These are phyloP conservation scores for Bibio marci DNA, from an alignment of 2,888 invertebrate species.

Conservation along the genomic window DNA sequence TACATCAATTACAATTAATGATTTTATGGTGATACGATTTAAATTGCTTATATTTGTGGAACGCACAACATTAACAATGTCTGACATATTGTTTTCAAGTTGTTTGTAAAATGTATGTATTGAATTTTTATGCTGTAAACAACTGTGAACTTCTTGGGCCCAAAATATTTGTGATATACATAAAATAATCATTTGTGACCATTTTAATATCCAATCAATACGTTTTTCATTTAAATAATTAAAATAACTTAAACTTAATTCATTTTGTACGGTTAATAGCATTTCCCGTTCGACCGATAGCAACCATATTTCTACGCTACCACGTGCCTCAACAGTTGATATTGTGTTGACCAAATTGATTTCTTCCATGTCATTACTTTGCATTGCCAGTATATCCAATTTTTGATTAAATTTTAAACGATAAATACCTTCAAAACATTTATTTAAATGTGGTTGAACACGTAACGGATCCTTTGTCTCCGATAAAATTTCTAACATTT, in stretches of 20 bases:
- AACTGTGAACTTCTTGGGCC: slow-evolving; percentile 42
- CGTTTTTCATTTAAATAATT: slow-evolving; percentile 26
- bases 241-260: slow-evolving; percentile 27
- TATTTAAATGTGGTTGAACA: slow-evolving; percentile 43
- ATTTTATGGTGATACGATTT: slow-evolving; percentile 45
- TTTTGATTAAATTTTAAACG: slow-evolving; percentile 32
- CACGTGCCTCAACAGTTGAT: slow-evolving; percentile 34
- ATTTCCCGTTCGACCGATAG: slow-evolving; percentile 42
- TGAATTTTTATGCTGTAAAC: slow-evolving; percentile 30
- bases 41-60: slow-evolving; percentile 37
- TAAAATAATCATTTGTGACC: slow-evolving; percentile 47
- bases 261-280: slow-evolving; percentile 33
- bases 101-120: slow-evolving; percentile 30
- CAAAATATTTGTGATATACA: slow-evolving; percentile 45
- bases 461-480: slow-evolving; percentile 43
- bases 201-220: slow-evolving; percentile 37
- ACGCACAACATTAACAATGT: slow-evolving; percentile 39
- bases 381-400: slow-evolving; percentile 39
- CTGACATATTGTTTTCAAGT: slow-evolving; percentile 32
- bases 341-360: slow-evolving; percentile 33
- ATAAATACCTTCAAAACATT: slow-evolving; percentile 52
- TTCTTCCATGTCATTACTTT: slow-evolving; percentile 41
- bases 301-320: slow-evolving; percentile 51
- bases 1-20: slow-evolving; percentile 52
- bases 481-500: slow-evolving; percentile 53